phyloP scores from a whole-genome alignment of 2,888 invertebrate genomes.

The Rhagophthalmus giganteus region DNA sequence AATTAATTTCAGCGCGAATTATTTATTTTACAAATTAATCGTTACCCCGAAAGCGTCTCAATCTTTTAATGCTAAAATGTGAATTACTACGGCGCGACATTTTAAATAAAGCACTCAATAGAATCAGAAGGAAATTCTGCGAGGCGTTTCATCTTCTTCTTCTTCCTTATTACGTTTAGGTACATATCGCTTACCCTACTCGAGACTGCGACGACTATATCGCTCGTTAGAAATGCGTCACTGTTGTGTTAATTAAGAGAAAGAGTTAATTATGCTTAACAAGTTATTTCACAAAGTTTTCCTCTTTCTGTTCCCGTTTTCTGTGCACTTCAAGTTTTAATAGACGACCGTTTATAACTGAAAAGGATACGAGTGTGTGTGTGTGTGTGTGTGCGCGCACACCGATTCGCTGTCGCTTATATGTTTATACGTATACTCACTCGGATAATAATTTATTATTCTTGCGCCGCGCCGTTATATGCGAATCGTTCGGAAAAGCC shows the following conservation, averaged over 20 bases:
- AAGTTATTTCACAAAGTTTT: constrained; percentile 52
- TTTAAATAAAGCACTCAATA: constrained; percentile 41
- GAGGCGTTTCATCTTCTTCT: constrained; percentile 26
- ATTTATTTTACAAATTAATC: constrained; percentile 39
- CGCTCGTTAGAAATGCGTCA: constrained; percentile 52
- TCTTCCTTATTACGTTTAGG: constrained; percentile 21
- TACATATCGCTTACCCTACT: constrained; percentile 29
- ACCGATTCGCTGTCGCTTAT: no score
- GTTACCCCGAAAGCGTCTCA: constrained; percentile 28
- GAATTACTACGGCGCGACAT: constrained; percentile 40
- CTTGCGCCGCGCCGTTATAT: no score
- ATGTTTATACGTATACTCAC: no score
- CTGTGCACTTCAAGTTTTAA: constrained; percentile 25
- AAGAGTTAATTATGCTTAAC: constrained; percentile 55
- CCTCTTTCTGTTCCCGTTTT: constrained; percentile 38
- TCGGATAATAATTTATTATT: no score
- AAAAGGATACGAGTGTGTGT: no score
- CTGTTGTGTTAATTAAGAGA: constrained; percentile 55
- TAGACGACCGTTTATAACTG: constrained; percentile 17
- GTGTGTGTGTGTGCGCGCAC: no score
- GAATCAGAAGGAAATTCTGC: constrained; percentile 29
- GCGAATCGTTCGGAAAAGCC: no score
- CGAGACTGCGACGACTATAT: constrained; percentile 36
- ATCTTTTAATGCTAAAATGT: constrained; percentile 38
- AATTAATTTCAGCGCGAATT: constrained; percentile 10